Base-by-base conservation (phyloP, 2,888 invertebrate species). In the Julus scandinavius region DNA sequence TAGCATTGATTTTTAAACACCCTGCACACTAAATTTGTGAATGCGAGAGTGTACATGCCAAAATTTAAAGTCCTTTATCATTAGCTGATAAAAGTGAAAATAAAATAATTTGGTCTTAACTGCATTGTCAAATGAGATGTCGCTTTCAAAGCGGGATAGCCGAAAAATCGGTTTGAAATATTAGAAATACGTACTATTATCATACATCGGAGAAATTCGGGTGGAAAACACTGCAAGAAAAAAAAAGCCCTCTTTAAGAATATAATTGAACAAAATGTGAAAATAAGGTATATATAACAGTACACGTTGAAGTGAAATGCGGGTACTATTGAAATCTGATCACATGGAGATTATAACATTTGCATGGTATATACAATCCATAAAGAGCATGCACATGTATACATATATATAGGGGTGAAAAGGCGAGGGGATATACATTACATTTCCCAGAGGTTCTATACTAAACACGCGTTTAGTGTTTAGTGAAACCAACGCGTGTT, bases 181-280 rank as follows among this genome's bases (percentile, higher is more conserved):
- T 63, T n/a, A n/a, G 63, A 63, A 63, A 63, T 63, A 63, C 63
- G 63, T 63, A 63, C 63, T 63, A 63, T 63, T 63, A 63, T 63
- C 63, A 63, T 63, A 63, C 63, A 63, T 63, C 63, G 63, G 63
- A 63, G 63, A 63, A 63, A 63, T 63, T 63, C 63, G 63, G 63
- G 63, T 63, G 63, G 63, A 63, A 63, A 63, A 63, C 63, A 63
- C 63, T 63, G 63, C 63, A 63, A 63, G 63, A 63, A 63, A 63
- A 63, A 63, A 63, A 63, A 63, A 63, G 63, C 63, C 63, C 63
- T 63, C 63, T 63, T 63, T 63, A 63, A 63, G 63, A 63, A 63
- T 63, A 17, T 63, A 63, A 63, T 63, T 63, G 63, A 63, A 63
- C 63, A 63, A 63, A 63, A n/a, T 63, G 63, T 63, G n/a, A 63